Evolutionary conservation across 2,113 vertebrate genomes (phyloP), one percentile per base, ranked within the genome.

Genomic region (Stegastes partitus): DNA sequence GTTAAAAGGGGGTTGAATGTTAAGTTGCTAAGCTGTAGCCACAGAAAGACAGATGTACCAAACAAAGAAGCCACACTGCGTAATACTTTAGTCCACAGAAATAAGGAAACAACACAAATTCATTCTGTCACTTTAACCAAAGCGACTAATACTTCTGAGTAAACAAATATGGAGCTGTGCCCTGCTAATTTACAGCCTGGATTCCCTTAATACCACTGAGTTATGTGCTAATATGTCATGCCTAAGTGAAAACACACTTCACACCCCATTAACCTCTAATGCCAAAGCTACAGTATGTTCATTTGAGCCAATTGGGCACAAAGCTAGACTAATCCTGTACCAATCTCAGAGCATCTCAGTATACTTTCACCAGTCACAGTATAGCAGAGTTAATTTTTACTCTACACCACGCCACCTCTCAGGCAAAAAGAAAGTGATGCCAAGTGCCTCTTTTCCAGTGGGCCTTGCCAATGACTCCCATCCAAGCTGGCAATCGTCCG

Each of bases 401-500:
- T 80, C 77, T 37, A 64, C 67, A 80, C 62, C 71, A 79, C 26
- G 16, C 85, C 77, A 71, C 78, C 88, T 90, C 72, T 77, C 68
- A 79, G 80, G 78, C 68, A 63, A 67, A 79, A 69, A 74, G 54
- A 64, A 22, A 26, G 28, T 53, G 65, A 67, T 79, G 80, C 86
- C 87, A 92, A 91, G 87, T 74, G 77, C 66, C 75, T 87, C 73
- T 90, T 92, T 91, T 92, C 90, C 90, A 74, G 49, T 66, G 1
- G 59, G 58, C 74, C 53, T 31, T 92, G 94, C 93, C 94, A 95
- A 92, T 65, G 71, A 79, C 79, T 92, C 85, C 74, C 85, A 90
- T 91, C 83, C 87, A 87, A 91, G 77, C 81, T 93, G 93, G 89
- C 93, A 83, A 78, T 82, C 68, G 70, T 86, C 74, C 68, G 68